Evolutionary conservation across 2,113 vertebrate species (phyloP).

Genomic region (Leucosticte australis): DNA sequence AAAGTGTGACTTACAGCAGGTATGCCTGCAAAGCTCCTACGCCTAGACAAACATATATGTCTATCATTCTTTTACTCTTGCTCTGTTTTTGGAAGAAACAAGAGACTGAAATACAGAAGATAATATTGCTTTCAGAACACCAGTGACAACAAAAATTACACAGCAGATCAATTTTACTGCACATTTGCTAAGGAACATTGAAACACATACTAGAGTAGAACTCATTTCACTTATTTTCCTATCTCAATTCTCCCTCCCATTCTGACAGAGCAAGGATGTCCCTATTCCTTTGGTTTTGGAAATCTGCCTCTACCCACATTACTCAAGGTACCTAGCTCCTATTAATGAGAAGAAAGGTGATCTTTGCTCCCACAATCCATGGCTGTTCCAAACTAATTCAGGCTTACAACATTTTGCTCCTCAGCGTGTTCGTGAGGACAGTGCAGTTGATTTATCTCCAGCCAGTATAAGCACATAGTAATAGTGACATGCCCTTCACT

Average conservation of each 20-base stretch:
- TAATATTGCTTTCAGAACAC: background rate
- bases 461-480: fast-evolving
- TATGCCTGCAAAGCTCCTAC: background rate
- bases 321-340: background rate
- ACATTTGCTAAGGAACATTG: background rate
- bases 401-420: background rate
- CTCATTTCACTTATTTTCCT: background rate
- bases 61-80: background rate
- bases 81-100: background rate
- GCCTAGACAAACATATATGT: background rate
- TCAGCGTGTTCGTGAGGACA: background rate
- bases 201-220: background rate
- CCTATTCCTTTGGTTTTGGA: background rate
- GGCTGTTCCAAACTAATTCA: background rate
- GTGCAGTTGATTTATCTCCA: background rate
- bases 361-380: background rate
- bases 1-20: background rate
- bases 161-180: background rate
- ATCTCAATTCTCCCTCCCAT: background rate
- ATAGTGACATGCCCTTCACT: background rate
- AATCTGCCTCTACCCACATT: background rate
- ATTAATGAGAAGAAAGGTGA: background rate
- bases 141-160: background rate
- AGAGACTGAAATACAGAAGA: background rate
- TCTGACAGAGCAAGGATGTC: background rate